Evolutionary conservation across 2,113 vertebrate species (phyloP).

Genomic region (Dicerorhinus sumatrensis): DNA sequence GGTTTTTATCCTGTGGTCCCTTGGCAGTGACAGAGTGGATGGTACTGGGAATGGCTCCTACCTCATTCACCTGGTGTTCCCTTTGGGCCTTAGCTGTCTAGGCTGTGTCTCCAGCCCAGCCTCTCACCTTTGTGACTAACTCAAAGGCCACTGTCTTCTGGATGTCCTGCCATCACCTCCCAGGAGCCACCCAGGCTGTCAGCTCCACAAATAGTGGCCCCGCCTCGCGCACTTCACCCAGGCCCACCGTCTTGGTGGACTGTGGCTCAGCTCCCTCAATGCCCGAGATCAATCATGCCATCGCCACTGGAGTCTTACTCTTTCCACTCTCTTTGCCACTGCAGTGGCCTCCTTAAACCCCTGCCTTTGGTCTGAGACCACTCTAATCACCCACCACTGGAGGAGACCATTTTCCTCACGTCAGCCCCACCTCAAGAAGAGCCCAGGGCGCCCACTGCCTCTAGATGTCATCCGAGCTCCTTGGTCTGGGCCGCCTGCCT

Average conservation of each 20-base stretch:
- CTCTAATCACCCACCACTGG: background rate
- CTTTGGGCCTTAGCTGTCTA: background rate
- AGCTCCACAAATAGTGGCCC: background rate
- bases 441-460: background rate
- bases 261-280: background rate
- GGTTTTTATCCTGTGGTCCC: background rate
- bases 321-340: too few relatives aligned
- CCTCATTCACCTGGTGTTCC: background rate
- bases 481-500: fast-evolving
- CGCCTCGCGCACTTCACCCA: background rate
- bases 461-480: background rate
- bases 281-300: background rate
- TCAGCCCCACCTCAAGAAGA: background rate
- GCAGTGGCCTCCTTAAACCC: background rate
- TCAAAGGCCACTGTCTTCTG: background rate
- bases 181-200: fast-evolving
- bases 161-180: background rate
- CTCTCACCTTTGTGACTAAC: background rate
- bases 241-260: background rate
- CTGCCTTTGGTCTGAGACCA: background rate
- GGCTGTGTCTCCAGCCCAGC: too few relatives aligned
- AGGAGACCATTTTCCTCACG: fast-evolving
- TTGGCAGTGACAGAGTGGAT: background rate
- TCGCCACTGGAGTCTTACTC: background rate
- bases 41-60: background rate